These are phyloP conservation scores for Lagodon rhomboides DNA, from an alignment of 2,797 vertebrate genomes.

Conservation along the genomic window DNA sequence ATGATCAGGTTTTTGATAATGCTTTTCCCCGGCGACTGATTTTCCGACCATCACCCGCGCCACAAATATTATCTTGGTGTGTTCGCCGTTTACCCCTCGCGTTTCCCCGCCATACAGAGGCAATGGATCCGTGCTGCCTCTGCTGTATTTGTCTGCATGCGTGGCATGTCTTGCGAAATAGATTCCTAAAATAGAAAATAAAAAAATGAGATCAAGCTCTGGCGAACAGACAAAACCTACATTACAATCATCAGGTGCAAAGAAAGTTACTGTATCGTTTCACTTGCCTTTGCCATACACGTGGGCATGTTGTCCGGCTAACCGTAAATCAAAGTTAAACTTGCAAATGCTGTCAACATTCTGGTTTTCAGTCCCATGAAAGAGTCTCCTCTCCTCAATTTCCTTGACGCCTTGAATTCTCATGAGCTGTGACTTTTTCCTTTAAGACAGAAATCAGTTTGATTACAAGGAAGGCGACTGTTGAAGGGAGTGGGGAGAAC, in stretches of 20 bases:
- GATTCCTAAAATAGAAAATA: conserved; percentile 81
- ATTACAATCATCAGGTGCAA: not conserved
- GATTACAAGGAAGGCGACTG: not conserved
- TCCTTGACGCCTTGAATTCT: conserved; percentile 83
- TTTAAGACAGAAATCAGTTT: conserved; percentile 48
- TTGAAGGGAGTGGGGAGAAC: rapidly evolving
- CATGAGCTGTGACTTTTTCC: conserved; percentile 91
- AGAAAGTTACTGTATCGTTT: too few relatives aligned
- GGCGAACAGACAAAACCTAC: not conserved
- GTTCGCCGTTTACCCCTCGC: conserved; percentile 45
- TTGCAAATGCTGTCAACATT: conserved; percentile 91
- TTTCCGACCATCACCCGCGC: conserved; percentile 90
- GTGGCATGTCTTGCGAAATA: conserved; percentile 90
- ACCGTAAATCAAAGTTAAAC: conserved; percentile 91
- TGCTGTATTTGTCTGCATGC: conserved; percentile 85
- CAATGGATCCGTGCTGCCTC: conserved; percentile 66
- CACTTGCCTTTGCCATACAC: conserved; percentile 87
- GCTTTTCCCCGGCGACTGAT: conserved; percentile 72
- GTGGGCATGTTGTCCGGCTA: conserved; percentile 80
- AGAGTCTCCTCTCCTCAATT: conserved; percentile 88
- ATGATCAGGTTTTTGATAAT: conserved; percentile 86
- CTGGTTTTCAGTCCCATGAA: conserved; percentile 88
- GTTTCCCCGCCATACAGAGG: conserved; percentile 77
- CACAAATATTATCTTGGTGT: conserved; percentile 87
- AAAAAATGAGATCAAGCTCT: not conserved